These are phyloP conservation scores for Takifugu bimaculatus DNA, from an alignment of 2,113 vertebrate genomes.

Conservation along the genomic window DNA sequence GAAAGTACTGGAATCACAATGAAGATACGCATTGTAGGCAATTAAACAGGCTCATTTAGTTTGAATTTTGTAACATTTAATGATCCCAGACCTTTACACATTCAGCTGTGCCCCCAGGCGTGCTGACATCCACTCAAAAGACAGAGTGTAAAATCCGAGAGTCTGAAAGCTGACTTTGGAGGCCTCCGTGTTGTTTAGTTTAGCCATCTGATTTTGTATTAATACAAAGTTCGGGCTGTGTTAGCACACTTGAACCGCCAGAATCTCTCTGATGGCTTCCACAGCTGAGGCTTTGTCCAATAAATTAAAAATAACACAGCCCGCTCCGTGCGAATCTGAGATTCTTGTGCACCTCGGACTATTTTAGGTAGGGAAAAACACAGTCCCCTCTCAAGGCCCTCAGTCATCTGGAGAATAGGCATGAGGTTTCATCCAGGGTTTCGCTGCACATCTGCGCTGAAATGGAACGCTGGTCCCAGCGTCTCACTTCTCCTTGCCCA, in stretches of 20 bases:
- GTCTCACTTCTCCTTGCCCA: conserved; percentile 27
- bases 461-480: conserved; percentile 13
- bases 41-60: conserved; percentile 22
- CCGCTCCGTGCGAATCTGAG: conserved; percentile 47
- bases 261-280: conserved; percentile 48
- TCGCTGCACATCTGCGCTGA: conserved; percentile 41
- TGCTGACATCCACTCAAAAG: conserved; percentile 34
- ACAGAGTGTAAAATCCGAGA: conserved; percentile 15
- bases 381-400: conserved; percentile 41
- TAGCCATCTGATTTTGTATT: conserved; percentile 57
- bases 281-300: conserved; percentile 56
- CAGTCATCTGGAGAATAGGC: conserved; percentile 25
- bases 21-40: conserved; percentile 19
- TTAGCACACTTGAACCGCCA: conserved; percentile 36
- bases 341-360: conserved; percentile 49
- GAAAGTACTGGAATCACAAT: conserved; percentile 43
- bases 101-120: conserved; percentile 36
- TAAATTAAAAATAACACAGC: conserved; percentile 69
- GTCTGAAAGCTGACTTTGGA: conserved; percentile 24
- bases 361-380: conserved; percentile 60
- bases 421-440: conserved; percentile 37
- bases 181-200: conserved; percentile 50
- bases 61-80: conserved; percentile 26
- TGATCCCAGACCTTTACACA: conserved; percentile 36
- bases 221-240: conserved; percentile 46